Conservation (phyloP, 2,888 invertebrate species). For the Heteromyza rotundicornis region DNA sequence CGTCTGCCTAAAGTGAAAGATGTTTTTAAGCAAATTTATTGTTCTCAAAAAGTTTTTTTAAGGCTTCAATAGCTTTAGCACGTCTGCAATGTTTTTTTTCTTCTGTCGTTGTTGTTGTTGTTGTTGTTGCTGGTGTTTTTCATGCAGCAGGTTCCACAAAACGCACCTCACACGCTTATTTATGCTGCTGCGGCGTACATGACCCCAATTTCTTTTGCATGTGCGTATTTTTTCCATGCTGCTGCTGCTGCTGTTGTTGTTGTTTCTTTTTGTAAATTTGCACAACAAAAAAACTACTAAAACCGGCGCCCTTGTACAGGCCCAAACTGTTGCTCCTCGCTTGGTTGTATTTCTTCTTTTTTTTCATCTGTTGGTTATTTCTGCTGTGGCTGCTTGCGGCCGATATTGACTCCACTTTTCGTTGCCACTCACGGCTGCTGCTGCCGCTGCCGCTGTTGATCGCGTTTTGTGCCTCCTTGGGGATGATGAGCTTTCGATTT, state of each 20-base stretch:
- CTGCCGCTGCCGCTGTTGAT: background rate
- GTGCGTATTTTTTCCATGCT: background rate
- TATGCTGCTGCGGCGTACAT: conserved; percentile 32
- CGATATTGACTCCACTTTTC: conserved; percentile 16
- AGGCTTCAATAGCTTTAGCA: conserved; percentile 18
- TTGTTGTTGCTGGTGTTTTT: background rate
- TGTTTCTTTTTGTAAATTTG: conserved; percentile 39
- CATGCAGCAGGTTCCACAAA: conserved; percentile 12
- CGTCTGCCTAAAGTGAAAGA: background rate
- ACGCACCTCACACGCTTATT: background rate
- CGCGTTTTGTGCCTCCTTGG: conserved; percentile 18
- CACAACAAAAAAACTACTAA: conserved; percentile 4
- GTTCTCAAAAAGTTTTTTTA: background rate
- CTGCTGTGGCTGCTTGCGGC: background rate
- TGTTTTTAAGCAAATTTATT: conserved; percentile 6
- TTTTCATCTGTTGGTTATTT: background rate
- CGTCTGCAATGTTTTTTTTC: conserved; percentile 15
- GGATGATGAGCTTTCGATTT: conserved; percentile 55
- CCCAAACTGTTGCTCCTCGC: background rate
- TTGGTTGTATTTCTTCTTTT: background rate
- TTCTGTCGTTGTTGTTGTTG: conserved; percentile 23
- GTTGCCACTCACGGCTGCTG: conserved; percentile 2
- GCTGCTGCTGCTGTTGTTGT: too few relatives aligned
- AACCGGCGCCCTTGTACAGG: conserved; percentile 29
- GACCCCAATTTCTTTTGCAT: conserved; percentile 46